Evolutionary conservation across 2,888 invertebrate species (phyloP).

Genomic region (Drosophila prolongata): DNA sequence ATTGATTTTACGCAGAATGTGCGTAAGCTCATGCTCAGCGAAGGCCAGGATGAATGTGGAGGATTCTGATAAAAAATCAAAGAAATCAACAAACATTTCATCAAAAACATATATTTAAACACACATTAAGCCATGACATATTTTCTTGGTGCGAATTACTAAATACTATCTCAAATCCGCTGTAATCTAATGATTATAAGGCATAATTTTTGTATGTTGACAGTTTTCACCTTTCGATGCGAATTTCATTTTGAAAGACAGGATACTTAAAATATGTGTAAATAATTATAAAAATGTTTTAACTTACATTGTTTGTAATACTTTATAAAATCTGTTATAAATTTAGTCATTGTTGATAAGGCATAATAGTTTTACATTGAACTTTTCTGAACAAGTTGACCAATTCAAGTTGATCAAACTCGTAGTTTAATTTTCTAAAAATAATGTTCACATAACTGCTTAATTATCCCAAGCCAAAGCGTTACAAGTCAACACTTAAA

Average conservation of each 20-base stretch:
- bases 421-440: neutral
- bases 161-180: too few species aligned
- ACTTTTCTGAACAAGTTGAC: slow-evolving; percentile 31
- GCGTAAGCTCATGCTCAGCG: slow-evolving; percentile 55
- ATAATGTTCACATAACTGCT: neutral
- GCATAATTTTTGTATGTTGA: too few species aligned
- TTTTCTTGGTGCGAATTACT: too few species aligned
- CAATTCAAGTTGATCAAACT: neutral
- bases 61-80: neutral
- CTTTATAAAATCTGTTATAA: slow-evolving; percentile 51
- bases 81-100: too few species aligned
- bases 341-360: slow-evolving; percentile 31
- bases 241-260: too few species aligned
- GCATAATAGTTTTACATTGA: slow-evolving; percentile 45
- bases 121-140: too few species aligned
- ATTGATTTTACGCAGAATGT: slow-evolving; percentile 33
- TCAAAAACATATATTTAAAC: too few species aligned
- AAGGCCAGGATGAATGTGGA: slow-evolving; percentile 63
- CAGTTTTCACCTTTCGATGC: too few species aligned
- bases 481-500: neutral
- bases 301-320: slow-evolving; percentile 42
- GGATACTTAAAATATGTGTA: slow-evolving; percentile 2
- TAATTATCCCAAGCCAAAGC: too few species aligned
- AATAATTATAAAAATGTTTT: too few species aligned
- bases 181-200: too few species aligned